These are phyloP conservation scores for Onychorhynchus coronatus DNA, from an alignment of 2,113 vertebrate species.

Conservation along the genomic window DNA sequence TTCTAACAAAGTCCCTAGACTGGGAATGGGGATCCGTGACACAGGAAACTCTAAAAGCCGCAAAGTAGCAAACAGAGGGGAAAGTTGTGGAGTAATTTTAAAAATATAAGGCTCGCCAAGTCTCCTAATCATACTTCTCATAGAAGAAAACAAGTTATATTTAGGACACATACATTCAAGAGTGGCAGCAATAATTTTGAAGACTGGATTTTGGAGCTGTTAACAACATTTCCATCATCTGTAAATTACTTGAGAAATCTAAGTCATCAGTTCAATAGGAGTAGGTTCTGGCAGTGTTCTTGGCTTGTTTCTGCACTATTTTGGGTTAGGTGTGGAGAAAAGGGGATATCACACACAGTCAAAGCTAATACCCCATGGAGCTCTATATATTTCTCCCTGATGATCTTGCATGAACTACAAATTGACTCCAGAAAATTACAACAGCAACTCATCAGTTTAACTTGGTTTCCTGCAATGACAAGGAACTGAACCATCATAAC, in stretches of 20 bases:
- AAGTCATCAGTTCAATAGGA: neutral
- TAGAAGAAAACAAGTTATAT: neutral
- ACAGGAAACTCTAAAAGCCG: neutral
- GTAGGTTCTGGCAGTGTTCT: neutral
- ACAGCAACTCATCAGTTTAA: neutral
- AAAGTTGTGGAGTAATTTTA: neutral
- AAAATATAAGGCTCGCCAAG: neutral
- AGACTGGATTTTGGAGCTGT: neutral
- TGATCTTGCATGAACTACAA: neutral
- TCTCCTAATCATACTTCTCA: neutral
- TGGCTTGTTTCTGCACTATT: neutral
- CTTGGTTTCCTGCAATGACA: neutral
- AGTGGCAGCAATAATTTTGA: neutral
- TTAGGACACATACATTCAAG: neutral
- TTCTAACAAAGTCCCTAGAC: neutral
- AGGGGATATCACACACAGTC: neutral
- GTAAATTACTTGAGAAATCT: neutral
- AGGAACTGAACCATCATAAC: constrained; percentile 5
- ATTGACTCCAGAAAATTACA: neutral
- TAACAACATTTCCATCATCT: neutral
- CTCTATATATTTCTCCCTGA: neutral
- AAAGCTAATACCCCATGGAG: neutral
- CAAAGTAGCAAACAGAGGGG: neutral
- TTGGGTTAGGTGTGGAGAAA: neutral
- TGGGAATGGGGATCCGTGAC: neutral